These are phyloP conservation scores for Phymorhynchus buccinoides DNA, from an alignment of 1,140 invertebrate species.

Conservation along the genomic window DNA sequence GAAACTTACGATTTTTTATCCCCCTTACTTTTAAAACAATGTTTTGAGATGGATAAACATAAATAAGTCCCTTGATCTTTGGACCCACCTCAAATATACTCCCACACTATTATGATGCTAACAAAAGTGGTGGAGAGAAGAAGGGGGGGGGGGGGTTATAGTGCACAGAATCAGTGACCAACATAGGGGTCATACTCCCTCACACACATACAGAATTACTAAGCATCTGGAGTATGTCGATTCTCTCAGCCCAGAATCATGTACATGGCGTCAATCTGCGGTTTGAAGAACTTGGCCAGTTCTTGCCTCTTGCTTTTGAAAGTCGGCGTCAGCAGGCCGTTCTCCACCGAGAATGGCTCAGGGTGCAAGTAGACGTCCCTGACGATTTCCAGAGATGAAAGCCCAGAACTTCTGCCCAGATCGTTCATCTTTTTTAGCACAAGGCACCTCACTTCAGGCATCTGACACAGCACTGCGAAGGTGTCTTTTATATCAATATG, in stretches of 20 bases:
- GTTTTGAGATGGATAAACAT: no score
- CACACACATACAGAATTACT: neutral
- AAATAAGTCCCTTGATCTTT: no score
- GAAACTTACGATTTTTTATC: no score
- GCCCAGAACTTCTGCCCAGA: slow-evolving; percentile 88
- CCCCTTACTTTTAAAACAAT: no score
- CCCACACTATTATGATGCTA: no score
- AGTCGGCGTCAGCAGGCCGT: slow-evolving; percentile 96
- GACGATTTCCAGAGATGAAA: slow-evolving; percentile 98
- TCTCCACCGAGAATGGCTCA: slow-evolving; percentile 96
- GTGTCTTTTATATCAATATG: slow-evolving; percentile 89
- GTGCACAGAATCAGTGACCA: neutral
- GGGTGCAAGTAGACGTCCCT: slow-evolving; percentile 92
- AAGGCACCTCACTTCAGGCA: slow-evolving; percentile 86
- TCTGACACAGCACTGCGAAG: slow-evolving; percentile 89
- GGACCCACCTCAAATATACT: no score
- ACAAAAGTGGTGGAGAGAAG: no score
- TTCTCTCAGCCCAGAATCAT: no score
- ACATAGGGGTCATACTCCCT: neutral
- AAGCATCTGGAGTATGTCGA: no score
- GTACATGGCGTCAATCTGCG: slow-evolving; percentile 94
- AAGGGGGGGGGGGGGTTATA: no score
- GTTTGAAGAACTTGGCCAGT: slow-evolving; percentile 90
- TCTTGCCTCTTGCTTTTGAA: slow-evolving; percentile 94
- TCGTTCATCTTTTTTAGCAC: slow-evolving; percentile 91